Evolutionary conservation across 2,888 invertebrate species (phyloP).

Genomic region (Argyresthia goedartella): DNA sequence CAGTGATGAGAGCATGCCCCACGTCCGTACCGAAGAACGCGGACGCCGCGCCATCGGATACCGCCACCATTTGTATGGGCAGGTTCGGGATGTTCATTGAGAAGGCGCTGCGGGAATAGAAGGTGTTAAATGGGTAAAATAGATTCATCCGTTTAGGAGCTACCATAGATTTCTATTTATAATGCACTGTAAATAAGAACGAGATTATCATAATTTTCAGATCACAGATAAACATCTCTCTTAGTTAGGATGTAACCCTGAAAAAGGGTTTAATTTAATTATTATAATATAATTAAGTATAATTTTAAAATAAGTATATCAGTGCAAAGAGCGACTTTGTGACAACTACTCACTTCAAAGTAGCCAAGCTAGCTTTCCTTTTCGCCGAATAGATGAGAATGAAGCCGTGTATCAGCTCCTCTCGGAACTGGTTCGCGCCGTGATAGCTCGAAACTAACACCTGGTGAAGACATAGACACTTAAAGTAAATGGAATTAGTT

Average conservation of each 20-base stretch:
- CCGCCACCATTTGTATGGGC: constrained; percentile 94
- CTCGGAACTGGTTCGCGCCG: constrained; percentile 91
- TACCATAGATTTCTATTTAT: too few species aligned
- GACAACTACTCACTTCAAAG: constrained; percentile 78
- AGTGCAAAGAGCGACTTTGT: too few species aligned
- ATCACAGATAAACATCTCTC: too few species aligned
- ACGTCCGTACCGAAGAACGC: constrained; percentile 92
- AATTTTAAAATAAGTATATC: too few species aligned
- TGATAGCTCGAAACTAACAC: constrained; percentile 96
- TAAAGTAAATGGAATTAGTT: too few species aligned
- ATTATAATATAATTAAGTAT: too few species aligned
- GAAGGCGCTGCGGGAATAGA: constrained; percentile 50
- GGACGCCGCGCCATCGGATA: constrained; percentile 87
- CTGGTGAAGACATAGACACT: constrained; percentile 23
- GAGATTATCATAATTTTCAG: too few species aligned
- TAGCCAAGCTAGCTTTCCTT: constrained; percentile 93
- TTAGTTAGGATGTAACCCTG: too few species aligned
- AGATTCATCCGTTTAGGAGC: neutral
- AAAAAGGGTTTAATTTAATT: too few species aligned
- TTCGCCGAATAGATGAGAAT: constrained; percentile 96
- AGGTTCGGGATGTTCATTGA: constrained; percentile 93
- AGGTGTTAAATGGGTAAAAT: neutral
- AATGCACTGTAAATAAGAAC: too few species aligned
- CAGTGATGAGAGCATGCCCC: constrained; percentile 91
- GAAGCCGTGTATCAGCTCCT: constrained; percentile 94